Base-by-base conservation (phyloP, 30 jellyfish, hydroid and myxozoan genomes). In the Turritopsis rubra region DNA sequence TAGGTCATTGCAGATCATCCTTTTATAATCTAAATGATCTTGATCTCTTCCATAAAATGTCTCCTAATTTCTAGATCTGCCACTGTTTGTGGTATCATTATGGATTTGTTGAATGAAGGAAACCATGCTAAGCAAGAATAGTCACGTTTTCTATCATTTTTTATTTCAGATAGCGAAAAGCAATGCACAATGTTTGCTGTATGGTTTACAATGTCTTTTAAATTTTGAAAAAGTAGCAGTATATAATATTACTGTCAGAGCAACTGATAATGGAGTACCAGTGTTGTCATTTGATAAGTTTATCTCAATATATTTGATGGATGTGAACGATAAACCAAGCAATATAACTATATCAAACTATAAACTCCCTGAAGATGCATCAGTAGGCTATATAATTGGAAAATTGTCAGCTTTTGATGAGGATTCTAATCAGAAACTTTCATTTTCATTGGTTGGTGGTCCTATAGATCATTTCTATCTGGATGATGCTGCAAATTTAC, bases 301-400 rank as follows among this genome's bases (percentile, higher is more conserved):
- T 65, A 8, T 92, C 41, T 80, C 90, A 0, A 85, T 92, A 18
- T 83, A 75, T n/a, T 71, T 92, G 29, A 70, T 53, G 21, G 89
- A 92, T 60, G 87, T 87, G 77, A 92, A 92, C 77, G 98, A 92
- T 65, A 78, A 75, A 83, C 98, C 98, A 26, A 79, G 83, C 65
- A 91, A 88, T 73, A 28, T 92, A 25, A 75, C 78, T 20, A 28
- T 92, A 66, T 91, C 97, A n/a, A 80, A 75, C 71, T 53, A 82
- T 80, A 71, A 71, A 16, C 76, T 91, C 1, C 65, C 65, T 18
- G 97, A 91, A 76, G 85, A 84, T 54, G 96, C 92, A 9, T 86
- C 97, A 4, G 85, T 86, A 21, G 85, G 84, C 65, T 52, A 18
- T 72, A 76, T 86, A 28, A 84, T 91, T 81, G 97, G 97, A 20